phyloP scores from a whole-genome alignment of 1,140 invertebrate species.

The Diachasma alloeum region DNA sequence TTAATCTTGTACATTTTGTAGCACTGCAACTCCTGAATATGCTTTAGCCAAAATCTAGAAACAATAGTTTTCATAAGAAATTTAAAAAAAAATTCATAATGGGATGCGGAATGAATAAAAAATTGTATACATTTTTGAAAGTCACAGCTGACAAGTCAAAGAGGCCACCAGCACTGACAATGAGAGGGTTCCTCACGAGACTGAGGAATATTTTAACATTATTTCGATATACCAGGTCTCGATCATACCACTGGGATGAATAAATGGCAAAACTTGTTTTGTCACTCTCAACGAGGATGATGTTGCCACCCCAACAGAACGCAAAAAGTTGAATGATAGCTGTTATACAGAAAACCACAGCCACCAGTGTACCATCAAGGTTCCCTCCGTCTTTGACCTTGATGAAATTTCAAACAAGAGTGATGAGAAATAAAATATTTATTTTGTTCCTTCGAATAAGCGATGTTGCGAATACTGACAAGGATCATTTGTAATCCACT shows the following conservation, averaged over 20 bases:
- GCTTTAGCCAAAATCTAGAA: not conserved
- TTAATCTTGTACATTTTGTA: not conserved
- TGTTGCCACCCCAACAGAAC: conserved; percentile 1
- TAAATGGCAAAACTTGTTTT: not conserved
- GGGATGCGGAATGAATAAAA: not conserved
- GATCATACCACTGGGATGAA: not conserved
- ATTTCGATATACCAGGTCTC: not conserved
- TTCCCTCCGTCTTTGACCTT: not conserved
- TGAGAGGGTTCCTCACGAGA: not conserved
- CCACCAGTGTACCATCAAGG: not conserved
- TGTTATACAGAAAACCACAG: not conserved
- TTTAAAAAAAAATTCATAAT: no score
- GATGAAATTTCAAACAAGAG: not conserved
- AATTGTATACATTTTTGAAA: not conserved
- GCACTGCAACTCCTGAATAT: not conserved
- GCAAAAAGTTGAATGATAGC: not conserved
- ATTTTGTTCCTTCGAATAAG: no score
- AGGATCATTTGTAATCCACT: not conserved
- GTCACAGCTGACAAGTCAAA: not conserved
- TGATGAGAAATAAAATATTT: not conserved
- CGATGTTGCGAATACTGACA: not conserved
- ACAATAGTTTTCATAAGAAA: no score
- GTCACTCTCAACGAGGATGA: not conserved
- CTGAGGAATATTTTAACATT: not conserved
- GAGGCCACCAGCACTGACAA: not conserved